phyloP scores from a whole-genome alignment of 2,797 vertebrate genomes.

The Macropodus opercularis region DNA sequence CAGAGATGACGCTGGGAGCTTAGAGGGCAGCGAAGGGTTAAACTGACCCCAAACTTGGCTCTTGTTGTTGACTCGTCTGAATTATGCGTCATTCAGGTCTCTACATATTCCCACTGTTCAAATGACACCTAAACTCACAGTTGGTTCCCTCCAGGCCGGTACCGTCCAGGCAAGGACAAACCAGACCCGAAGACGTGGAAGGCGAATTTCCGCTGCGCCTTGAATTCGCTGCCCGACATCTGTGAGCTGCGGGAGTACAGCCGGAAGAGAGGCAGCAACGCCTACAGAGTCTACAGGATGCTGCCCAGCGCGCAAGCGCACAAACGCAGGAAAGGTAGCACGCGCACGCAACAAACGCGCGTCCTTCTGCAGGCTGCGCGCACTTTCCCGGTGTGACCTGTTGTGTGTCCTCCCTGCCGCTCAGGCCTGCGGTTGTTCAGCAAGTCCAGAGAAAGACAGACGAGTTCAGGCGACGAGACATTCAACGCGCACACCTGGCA shows the following conservation, averaged over 20 bases:
- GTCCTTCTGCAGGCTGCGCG: not conserved
- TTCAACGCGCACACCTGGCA: constrained; percentile 42
- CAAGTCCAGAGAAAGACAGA: constrained; percentile 37
- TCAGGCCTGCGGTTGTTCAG: constrained; percentile 53
- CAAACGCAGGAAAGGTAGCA: constrained; percentile 66
- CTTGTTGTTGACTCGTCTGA: no score
- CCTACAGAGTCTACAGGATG: constrained; percentile 83
- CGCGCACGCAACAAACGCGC: accelerated
- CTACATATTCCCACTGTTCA: no score
- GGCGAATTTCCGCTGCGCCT: constrained; percentile 85
- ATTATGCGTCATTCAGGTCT: no score
- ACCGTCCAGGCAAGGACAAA: constrained; percentile 79
- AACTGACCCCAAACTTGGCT: no score
- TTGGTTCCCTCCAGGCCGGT: constrained; percentile 73
- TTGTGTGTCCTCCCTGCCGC: not conserved
- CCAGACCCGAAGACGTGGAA: constrained; percentile 88
- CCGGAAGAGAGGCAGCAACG: constrained; percentile 83
- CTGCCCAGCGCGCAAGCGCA: constrained; percentile 71
- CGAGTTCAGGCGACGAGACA: constrained; percentile 15
- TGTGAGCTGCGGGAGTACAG: constrained; percentile 82
- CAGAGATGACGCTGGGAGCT: no score
- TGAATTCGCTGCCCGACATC: constrained; percentile 83
- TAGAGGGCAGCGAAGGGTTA: no score
- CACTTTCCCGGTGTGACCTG: not conserved
- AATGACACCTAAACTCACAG: no score